phyloP scores from a whole-genome alignment of 2,113 vertebrate species.

The Promerops cafer region DNA sequence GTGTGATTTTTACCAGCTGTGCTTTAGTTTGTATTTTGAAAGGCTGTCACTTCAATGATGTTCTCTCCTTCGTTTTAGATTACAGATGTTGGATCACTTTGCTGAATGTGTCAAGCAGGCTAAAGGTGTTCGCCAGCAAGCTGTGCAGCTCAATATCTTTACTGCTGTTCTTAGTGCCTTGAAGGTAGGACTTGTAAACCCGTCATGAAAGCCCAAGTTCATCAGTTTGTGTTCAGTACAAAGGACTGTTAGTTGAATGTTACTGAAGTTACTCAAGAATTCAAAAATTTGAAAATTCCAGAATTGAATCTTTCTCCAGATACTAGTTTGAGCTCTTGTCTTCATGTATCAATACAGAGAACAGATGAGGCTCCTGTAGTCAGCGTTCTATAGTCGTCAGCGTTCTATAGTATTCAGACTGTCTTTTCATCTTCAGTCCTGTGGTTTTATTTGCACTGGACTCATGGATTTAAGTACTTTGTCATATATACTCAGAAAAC shows the following conservation, averaged over 20 bases:
- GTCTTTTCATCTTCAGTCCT: background rate
- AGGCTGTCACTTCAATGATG: background rate
- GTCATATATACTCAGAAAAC: background rate
- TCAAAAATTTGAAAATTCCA: background rate
- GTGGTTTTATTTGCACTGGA: background rate
- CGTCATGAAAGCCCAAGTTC: background rate
- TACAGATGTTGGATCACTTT: slow-evolving; percentile 99
- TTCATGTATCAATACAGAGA: background rate
- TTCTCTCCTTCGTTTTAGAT: slow-evolving; percentile 67
- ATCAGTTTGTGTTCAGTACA: background rate
- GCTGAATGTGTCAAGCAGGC: slow-evolving; percentile 98
- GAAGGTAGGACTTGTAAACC: slow-evolving; percentile 77
- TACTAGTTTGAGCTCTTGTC: background rate
- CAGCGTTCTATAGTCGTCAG: background rate
- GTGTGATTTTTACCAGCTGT: background rate
- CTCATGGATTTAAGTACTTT: background rate
- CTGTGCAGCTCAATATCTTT: slow-evolving; percentile 97
- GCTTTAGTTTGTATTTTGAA: background rate
- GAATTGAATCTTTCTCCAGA: background rate
- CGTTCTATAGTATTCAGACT: background rate
- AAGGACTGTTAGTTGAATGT: background rate
- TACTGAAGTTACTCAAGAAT: background rate
- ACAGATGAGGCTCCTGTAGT: background rate
- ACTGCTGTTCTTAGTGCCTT: slow-evolving; percentile 97
- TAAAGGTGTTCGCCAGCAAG: slow-evolving; percentile 96